Evolutionary conservation across 2,888 invertebrate species (phyloP).

Genomic region (Campoplex nolae): DNA sequence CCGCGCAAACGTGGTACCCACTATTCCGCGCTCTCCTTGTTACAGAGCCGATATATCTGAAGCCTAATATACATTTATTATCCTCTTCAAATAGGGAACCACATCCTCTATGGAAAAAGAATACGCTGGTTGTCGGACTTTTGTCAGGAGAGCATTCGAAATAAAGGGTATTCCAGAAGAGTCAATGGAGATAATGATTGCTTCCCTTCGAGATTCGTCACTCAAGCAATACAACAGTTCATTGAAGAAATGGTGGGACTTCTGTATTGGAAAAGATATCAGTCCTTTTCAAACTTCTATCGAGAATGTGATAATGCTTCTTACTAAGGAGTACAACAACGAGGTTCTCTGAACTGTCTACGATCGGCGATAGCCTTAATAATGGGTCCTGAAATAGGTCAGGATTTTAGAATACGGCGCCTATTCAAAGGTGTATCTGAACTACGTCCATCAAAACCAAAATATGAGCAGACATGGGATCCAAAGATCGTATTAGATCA

Average conservation of each 20-base stretch:
- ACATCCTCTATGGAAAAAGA: slow-evolving; percentile 47
- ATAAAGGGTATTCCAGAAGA: slow-evolving; percentile 34
- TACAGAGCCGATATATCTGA: too few relatives aligned
- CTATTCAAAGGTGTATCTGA: slow-evolving; percentile 72
- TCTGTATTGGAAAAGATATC: slow-evolving; percentile 28
- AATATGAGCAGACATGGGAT: slow-evolving; percentile 67
- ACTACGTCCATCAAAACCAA: slow-evolving; percentile 68
- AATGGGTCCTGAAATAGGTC: slow-evolving; percentile 54
- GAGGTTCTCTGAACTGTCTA: slow-evolving; percentile 52
- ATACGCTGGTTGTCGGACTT: slow-evolving; percentile 64
- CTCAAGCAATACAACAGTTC: slow-evolving; percentile 62
- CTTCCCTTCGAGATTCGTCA: slow-evolving; percentile 59
- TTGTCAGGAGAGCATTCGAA: slow-evolving; percentile 61
- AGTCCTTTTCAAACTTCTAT: slow-evolving; percentile 45
- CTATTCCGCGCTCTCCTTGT: too few relatives aligned
- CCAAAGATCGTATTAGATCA: slow-evolving; percentile 68
- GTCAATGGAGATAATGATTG: slow-evolving; percentile 52
- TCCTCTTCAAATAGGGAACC: slow-evolving; percentile 53
- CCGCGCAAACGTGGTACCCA: too few relatives aligned
- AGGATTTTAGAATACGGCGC: slow-evolving; percentile 61
- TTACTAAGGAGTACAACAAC: slow-evolving; percentile 42
- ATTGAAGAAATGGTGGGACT: slow-evolving; percentile 22
- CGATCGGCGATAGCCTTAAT: slow-evolving; percentile 59
- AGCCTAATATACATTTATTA: slow-evolving; percentile 34
- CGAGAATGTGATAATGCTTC: slow-evolving; percentile 34